Conservation (phyloP, 2,113 vertebrate genomes). For the Aspidoscelis tigris region DNA sequence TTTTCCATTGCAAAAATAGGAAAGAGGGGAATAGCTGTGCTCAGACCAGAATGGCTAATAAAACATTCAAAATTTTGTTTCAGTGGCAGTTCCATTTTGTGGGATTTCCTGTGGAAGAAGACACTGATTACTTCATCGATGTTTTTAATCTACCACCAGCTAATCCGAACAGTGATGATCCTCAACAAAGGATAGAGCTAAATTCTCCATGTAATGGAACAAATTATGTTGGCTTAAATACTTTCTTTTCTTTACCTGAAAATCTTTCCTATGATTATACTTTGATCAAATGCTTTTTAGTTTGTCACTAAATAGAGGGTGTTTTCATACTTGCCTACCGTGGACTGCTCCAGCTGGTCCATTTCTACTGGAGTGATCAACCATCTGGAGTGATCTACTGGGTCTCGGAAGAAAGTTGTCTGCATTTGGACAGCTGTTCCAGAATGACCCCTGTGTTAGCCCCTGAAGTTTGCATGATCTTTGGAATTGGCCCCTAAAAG, state of each 20-base stretch:
- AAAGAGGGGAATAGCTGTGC: background rate
- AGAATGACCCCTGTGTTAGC: too few species aligned
- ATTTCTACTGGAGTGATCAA: too few species aligned
- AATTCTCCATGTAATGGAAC: constrained; percentile 57
- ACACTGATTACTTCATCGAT: constrained; percentile 46
- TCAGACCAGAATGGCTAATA: background rate
- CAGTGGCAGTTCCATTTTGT: constrained; percentile 74
- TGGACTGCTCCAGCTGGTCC: too few species aligned
- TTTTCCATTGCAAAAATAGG: background rate
- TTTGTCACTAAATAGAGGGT: background rate
- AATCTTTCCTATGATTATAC: background rate
- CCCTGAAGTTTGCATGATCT: too few species aligned
- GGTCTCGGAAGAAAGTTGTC: too few species aligned
- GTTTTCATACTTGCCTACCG: too few species aligned
- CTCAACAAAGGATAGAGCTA: constrained; percentile 7
- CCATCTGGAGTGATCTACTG: too few species aligned
- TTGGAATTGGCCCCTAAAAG: too few species aligned
- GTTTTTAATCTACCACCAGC: constrained; percentile 66
- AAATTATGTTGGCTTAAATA: constrained; percentile 5
- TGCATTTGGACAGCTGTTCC: too few species aligned
- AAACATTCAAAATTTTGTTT: constrained; percentile 46
- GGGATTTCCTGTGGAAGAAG: constrained; percentile 57
- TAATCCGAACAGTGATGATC: constrained; percentile 55
- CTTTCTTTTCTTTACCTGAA: background rate
- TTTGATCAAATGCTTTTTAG: background rate